Conservation (phyloP, 2,888 invertebrate genomes). For the Drosophila quinaria region DNA sequence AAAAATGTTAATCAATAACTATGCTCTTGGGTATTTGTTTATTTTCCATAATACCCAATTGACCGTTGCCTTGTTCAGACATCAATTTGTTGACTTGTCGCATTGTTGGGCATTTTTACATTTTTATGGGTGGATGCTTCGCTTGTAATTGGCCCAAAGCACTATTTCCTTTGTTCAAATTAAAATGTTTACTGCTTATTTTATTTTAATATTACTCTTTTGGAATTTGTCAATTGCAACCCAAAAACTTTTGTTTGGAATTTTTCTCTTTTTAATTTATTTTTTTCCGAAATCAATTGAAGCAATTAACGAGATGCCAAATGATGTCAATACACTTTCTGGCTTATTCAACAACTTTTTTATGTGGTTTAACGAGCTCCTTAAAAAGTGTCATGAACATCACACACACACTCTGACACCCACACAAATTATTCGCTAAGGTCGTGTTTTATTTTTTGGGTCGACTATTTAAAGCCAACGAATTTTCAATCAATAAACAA, state of each 20-base stretch:
- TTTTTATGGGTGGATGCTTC: slow-evolving; percentile 10
- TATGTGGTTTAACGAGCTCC: slow-evolving; percentile 9
- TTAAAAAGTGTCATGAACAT: slow-evolving; percentile 32
- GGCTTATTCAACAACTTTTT: slow-evolving; percentile 15
- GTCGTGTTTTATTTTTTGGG: slow-evolving; percentile 3
- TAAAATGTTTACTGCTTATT: slow-evolving; percentile 34
- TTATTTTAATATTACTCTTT: slow-evolving; percentile 16
- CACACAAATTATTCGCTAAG: slow-evolving; percentile 9
- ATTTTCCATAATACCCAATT: slow-evolving; percentile 4
- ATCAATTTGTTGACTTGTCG: slow-evolving; percentile 20
- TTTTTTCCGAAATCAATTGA: slow-evolving; percentile 11
- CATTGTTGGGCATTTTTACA: slow-evolving; percentile 14
- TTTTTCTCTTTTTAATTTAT: slow-evolving; percentile 2
- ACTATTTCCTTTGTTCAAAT: slow-evolving; percentile 4
- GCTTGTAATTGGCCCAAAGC: slow-evolving; percentile 9
- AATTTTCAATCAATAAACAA: slow-evolving; percentile 55
- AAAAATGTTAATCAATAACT: slow-evolving; percentile 24
- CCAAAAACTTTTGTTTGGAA: slow-evolving; percentile 2
- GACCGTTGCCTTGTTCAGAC: not conserved
- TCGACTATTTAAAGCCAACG: slow-evolving; percentile 46
- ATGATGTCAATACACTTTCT: slow-evolving; percentile 13
- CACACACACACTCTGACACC: slow-evolving; percentile 15
- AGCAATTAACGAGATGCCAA: slow-evolving; percentile 25
- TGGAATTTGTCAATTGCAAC: slow-evolving; percentile 1
- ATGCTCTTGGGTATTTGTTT: slow-evolving; percentile 16